These are phyloP conservation scores for Psilopsiagon aymara DNA, from an alignment of 2,113 vertebrate species.

Conservation along the genomic window DNA sequence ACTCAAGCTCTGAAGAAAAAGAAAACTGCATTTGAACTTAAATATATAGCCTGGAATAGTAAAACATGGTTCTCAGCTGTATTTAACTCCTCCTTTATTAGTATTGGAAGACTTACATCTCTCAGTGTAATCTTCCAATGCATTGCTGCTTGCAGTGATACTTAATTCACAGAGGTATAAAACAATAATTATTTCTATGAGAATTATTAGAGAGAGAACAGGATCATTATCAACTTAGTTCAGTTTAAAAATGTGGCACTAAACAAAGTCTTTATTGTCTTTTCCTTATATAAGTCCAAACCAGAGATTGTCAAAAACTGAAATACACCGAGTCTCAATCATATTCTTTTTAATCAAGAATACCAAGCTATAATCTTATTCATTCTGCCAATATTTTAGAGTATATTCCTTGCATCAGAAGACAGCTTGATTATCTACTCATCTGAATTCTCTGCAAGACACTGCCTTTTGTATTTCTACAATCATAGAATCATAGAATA, in stretches of 20 bases:
- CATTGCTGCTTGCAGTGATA: not conserved
- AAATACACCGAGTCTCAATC: not conserved
- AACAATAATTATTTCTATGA: not conserved
- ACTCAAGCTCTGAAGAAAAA: slow-evolving; percentile 82
- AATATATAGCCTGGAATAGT: not conserved
- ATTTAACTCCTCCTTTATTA: not conserved
- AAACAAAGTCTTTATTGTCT: not conserved
- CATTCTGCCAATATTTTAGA: not conserved
- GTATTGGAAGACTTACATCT: not conserved
- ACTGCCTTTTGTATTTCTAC: not conserved
- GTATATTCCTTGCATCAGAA: not conserved
- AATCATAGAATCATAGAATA: too few relatives aligned
- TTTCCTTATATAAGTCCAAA: not conserved
- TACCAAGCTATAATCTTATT: not conserved
- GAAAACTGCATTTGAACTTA: not conserved
- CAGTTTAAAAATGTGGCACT: not conserved
- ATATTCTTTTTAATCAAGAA: not conserved
- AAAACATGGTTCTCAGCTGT: not conserved
- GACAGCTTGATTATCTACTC: not conserved
- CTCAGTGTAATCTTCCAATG: not conserved
- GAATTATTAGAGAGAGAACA: not conserved
- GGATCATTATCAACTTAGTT: not conserved
- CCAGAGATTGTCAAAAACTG: not conserved
- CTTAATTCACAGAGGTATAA: not conserved
- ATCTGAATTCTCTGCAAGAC: not conserved